Base-by-base conservation (phyloP, 2,113 vertebrate genomes). In the Lipotes vexillifer region DNA sequence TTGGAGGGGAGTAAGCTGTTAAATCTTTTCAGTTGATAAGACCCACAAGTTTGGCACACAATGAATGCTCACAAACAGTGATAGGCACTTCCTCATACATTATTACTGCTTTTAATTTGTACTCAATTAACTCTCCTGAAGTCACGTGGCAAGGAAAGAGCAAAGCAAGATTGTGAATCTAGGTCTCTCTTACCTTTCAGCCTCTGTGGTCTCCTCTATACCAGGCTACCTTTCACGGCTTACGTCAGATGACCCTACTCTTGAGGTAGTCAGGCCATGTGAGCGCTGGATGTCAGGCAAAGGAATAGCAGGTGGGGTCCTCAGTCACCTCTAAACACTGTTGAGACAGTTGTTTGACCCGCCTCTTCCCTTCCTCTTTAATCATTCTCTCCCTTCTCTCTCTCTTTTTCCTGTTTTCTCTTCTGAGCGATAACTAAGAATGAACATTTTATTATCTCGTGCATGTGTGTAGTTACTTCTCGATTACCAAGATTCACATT, bases 401-500 rank as follows among this genome's bases (percentile, higher is more conserved):
- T 44, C 55, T 77, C 15, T 33, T 84, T 33, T 17, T 25, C 11
- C 46, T 93, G 2, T 69, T 94, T 94, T 81, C 23, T 69, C 52
- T 69, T 71, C 18, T 87, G 7, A 77, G 52, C 38, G 17, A 31
- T 11, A 66, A 27, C 57, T 68, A 9, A 65, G 25, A 81, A 33
- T 83, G 46, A 38, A 69, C 44, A 88, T 69, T 75, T 74, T 44
- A 41, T 41, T 82, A 12, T 57, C 17, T 61, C 31, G 0, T 38
- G 11, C 1, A 27, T 38, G 4, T 44, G 13, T 12, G 8, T n/a
- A 52, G 25, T 77, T 66, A 5, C 14, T 49, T 75, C 18, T 20
- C 44, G 71, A 71, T 97, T 92, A 61, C 89, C 27, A 80, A 63
- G 46, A 41, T 93, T 83, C 52, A 82, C 15, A 17, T 27, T 96